Evolutionary conservation across 2,888 invertebrate genomes (phyloP).

Genomic region (Blomia tropicalis): DNA sequence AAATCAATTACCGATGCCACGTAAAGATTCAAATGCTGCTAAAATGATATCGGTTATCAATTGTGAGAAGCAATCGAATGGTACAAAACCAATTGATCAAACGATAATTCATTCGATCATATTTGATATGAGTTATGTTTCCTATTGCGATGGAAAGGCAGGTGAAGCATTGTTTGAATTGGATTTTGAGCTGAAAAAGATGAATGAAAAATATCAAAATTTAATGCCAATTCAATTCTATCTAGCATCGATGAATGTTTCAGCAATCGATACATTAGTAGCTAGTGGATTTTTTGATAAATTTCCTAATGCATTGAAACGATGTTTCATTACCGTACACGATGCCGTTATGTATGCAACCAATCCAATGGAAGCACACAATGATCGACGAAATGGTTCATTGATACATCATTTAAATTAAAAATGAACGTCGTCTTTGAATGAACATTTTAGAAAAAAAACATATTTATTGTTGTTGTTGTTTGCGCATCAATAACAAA

Average conservation of each 20-base stretch:
- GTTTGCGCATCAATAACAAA: too few species aligned
- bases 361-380: too few species aligned
- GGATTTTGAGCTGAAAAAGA: neutral
- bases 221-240: neutral
- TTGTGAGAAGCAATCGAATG: neutral
- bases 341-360: neutral
- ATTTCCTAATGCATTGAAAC: neutral
- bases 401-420: too few species aligned
- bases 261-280: neutral
- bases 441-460: too few species aligned
- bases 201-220: too few species aligned
- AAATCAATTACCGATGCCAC: neutral
- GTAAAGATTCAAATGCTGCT: neutral
- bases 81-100: neutral
- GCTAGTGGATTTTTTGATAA: neutral
- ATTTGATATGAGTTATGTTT: constrained; percentile 32
- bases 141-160: constrained; percentile 38
- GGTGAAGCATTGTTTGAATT: constrained; percentile 33
- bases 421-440: too few species aligned
- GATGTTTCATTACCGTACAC: neutral
- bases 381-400: too few species aligned
- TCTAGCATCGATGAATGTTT: neutral
- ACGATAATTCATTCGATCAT: constrained; percentile 28
- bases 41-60: neutral
- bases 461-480: too few species aligned